Base-by-base conservation (phyloP, 1,140 invertebrate genomes). In the Chironomus striatipennis region DNA sequence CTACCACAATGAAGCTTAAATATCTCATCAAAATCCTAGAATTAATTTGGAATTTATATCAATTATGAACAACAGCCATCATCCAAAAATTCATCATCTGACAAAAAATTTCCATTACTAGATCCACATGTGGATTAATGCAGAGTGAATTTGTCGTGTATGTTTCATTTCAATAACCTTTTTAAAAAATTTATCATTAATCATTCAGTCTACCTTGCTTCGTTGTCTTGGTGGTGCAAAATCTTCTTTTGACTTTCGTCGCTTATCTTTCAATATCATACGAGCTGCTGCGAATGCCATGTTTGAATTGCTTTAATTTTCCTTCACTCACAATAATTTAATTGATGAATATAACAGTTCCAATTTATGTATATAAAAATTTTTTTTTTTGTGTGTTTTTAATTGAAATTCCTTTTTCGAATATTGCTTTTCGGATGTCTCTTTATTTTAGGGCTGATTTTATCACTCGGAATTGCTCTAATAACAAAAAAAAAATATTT, bases 221-320 rank as follows among this genome's bases (percentile, higher is more conserved):
- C 89, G 87, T 77, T 88, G 90, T 80, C 90, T 87, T 1, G 89
- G 88, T 57, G 85, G 83, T 70, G 85, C 84, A 80, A 89, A 90
- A 80, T 92, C 90, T 81, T 92, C 91, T 80, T 92, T 92, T 42
- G 90, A 91, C 86, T 91, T 91, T 79, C 90, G 84, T 75, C 90
- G 83, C 81, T 91, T 91, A 80, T 92, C 90, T 84, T 92, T 92
- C 73, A 92, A 83, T 77, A 93, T 93, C 90, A 93, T 92, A 72
- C 91, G 86, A 75, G 90, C 90, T 43, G 90, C 91, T 47, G 91
- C 90, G 80, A 92, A 93, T 79, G 90, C 90, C 90, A 92, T 75
- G 12, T 9, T 74, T 21, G n/a, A 64, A 74, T 73, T 20, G 12
- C n/a, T 73, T 75, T 72, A 17, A 20, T 10, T 47, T 47, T 47